Evolutionary conservation across 2,113 vertebrate species (phyloP), one percentile per base, ranked within the genome.

Genomic region (Tenebrosternarchus preto): DNA sequence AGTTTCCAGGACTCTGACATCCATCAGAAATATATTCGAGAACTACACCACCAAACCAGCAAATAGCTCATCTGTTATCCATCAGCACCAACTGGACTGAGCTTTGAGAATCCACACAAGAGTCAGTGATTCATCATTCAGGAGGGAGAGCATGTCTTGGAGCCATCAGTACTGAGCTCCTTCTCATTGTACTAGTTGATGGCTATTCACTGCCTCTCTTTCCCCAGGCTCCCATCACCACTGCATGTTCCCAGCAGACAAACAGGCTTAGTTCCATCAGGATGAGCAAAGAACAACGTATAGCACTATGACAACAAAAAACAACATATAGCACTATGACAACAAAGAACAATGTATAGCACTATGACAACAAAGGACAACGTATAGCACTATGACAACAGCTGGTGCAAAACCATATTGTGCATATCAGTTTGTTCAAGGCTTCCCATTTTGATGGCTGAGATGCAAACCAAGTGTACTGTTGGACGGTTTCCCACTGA

Each of bases 61-160:
- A 39, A 73, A 20, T 43, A 22, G 17, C 20, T 76, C 5, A 39
- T 25, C 24, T 50, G n/a, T 31, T 31, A 56, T 31, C 20, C 4
- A 22, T 46, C 20, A 46, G 31, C 17, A 61, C 1, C 22, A 22
- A 46, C 46, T 20, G 29, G 31, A 16, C 31, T 8, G 16, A 55
- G 43, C 12, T 36, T 22, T 39, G 11, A 39, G 22, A 9, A n/a
- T 71, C 15, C 17, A 69, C 25, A 46, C 46, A 27, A 15, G 53
- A 74, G 79, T 68, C 63, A 61, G 76, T 17, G 46, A 67, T 66
- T 73, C 11, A 24, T 68, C 60, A n/a, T 19, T 4, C 11, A 19
- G 43, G 8, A 31, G 12, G 24, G 3, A 19, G 22, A n/a, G 22
- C 17, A 33, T 1, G 22, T 24, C 36, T 46, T 2, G 0, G 17